phyloP scores from a whole-genome alignment of 1,140 invertebrate genomes.

The Bombyx mandarina region DNA sequence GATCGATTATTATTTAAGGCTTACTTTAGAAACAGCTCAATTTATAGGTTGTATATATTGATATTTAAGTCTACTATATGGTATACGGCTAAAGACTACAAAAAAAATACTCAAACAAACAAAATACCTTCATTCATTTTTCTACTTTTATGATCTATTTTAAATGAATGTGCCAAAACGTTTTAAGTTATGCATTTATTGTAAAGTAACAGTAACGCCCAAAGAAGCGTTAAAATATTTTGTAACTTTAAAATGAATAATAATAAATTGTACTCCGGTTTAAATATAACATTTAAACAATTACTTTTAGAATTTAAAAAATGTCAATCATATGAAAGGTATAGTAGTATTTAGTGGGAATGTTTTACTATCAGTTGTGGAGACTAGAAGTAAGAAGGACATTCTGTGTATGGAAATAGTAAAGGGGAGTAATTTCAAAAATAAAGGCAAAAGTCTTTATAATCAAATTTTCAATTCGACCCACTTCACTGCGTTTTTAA shows the following conservation, averaged over 20 bases:
- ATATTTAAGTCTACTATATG: constrained; percentile 12
- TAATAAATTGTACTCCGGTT: not conserved
- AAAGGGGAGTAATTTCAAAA: no score
- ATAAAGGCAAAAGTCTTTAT: no score
- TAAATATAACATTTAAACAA: no score
- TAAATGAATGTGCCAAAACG: constrained; percentile 5
- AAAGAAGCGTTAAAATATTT: no score
- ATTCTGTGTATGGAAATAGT: no score
- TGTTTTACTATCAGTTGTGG: no score
- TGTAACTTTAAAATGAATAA: not conserved
- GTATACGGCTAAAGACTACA: constrained; percentile 33
- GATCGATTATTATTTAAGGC: constrained; percentile 5
- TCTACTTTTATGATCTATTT: constrained; percentile 3
- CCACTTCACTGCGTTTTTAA: no score
- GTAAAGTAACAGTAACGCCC: no score
- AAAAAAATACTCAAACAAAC: constrained; percentile 25
- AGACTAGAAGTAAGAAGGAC: no score
- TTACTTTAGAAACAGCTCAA: constrained; percentile 8
- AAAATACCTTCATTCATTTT: not conserved
- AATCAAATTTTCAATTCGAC: no score
- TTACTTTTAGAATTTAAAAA: not conserved
- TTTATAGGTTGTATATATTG: constrained; percentile 16
- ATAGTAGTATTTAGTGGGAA: no score
- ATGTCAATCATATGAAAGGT: no score
- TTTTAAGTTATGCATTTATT: constrained; percentile 6